Conservation (phyloP, 2,113 vertebrate genomes). For the Mungos mungo region DNA sequence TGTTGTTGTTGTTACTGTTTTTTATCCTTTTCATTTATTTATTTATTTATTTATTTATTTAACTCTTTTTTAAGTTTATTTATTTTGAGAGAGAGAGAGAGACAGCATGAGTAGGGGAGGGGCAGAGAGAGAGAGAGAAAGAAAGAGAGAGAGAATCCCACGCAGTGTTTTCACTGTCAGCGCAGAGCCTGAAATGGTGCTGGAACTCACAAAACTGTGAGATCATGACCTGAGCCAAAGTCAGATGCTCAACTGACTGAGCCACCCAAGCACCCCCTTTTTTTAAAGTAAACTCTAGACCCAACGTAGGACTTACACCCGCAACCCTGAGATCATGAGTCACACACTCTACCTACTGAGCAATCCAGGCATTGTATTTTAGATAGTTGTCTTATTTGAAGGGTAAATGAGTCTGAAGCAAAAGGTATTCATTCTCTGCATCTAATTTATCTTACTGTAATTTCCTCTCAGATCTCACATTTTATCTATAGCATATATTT, state of each 20-base stretch:
- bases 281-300: background rate
- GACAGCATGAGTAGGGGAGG: no score
- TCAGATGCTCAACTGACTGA: no score
- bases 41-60: background rate
- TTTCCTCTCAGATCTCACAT: background rate
- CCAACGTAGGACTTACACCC: background rate
- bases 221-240: no score
- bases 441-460: background rate
- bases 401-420: background rate
- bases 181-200: no score
- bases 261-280: background rate
- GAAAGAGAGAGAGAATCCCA: no score
- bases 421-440: background rate
- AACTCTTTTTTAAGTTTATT: background rate
- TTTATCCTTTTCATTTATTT: no score
- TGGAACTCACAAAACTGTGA: no score
- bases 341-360: background rate
- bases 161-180: no score
- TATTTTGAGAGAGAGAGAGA: no score
- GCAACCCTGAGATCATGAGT: background rate
- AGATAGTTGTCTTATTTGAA: background rate
- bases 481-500: background rate
- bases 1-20: background rate
- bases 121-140: no score
- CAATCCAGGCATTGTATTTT: background rate